Base-by-base conservation (phyloP, 2,113 vertebrate genomes). In the Microtus richardsoni region DNA sequence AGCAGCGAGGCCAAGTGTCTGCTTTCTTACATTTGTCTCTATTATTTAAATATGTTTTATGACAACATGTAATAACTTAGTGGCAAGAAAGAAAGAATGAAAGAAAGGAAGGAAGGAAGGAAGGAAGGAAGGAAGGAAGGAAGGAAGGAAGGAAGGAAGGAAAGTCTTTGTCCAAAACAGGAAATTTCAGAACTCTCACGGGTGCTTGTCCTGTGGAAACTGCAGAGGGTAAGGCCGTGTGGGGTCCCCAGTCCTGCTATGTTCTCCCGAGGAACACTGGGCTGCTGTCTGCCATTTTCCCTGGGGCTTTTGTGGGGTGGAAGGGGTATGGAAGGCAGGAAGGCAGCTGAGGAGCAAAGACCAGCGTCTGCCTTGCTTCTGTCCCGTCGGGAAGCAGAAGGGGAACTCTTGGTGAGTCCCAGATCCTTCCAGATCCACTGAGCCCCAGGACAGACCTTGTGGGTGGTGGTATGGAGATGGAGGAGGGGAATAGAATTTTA, bases 21-120 rank as follows among this genome's bases (percentile, higher is more conserved):
- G 41, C 64, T 33, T 92, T 88, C 89, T 90, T 78, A 47, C 89
- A 21, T 96, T 78, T 39, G 70, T 90, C 60, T 94, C 24, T 19
- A 9, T 90, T 70, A 41, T 73, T 94, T 93, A 44, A 88, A 82
- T 82, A 70, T 54, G 68, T 77, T 88, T 97, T 95, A 95, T 68
- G 68, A 68, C 62, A 91, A 52, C 75, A 49, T 86, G 64, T 77
- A 85, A 95, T 94, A 95, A 92, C 52, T 85, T 93, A n/a, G 39
- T 93, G 28, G 75, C 49, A 9, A 77, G 66, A 12, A 47, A 66
- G 9, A 44, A 74, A 49, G 30, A 8, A 36, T 41, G 78, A 6
- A 60, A 79, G 22, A 54, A 54, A 54, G 52, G 4, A 54, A 54
- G 79, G 16, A 28, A n/a, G 5, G 12, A 75, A 86, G 16, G 13